A percentile compares a stretch with the other conserved stretches of the same genome.
Evolutionary conservation across 2,888 invertebrate genomes (phyloP).

Genomic region (Drosophila cognata): DNA sequence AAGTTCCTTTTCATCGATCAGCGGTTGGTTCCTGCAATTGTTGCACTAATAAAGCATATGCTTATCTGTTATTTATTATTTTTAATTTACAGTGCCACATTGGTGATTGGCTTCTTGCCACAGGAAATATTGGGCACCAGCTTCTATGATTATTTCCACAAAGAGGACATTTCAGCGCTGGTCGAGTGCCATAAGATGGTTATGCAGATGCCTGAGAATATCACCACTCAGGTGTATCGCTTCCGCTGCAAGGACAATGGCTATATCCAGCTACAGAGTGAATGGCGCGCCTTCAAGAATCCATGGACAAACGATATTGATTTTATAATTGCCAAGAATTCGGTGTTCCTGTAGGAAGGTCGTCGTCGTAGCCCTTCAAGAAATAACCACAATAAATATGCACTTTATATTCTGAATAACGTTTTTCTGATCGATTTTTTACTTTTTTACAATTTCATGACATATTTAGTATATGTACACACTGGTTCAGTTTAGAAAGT

Average conservation of each 20-base stretch:
- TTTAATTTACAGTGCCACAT: slow-evolving; percentile 89
- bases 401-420: background rate
- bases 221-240: slow-evolving; percentile 90
- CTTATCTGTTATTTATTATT: background rate
- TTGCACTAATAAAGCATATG: background rate
- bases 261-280: slow-evolving; percentile 90
- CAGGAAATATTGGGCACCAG: slow-evolving; percentile 97
- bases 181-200: slow-evolving; percentile 94
- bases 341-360: slow-evolving; percentile 87
- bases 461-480: background rate
- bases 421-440: background rate
- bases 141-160: slow-evolving; percentile 96
- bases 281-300: slow-evolving; percentile 95
- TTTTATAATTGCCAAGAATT: slow-evolving; percentile 94
- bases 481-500: background rate
- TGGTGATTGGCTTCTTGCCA: slow-evolving; percentile 95
- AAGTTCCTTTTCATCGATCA: slow-evolving; percentile 97
- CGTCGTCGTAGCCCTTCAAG: background rate
- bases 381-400: slow-evolving; percentile 10
- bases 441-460: background rate
- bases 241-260: slow-evolving; percentile 92
- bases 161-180: slow-evolving; percentile 91
- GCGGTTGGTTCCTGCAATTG: slow-evolving; percentile 86
- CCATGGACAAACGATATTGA: slow-evolving; percentile 98
- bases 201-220: slow-evolving; percentile 87